Evolutionary conservation across 2,888 invertebrate species (phyloP), one percentile per base, ranked within the genome.

Genomic region (Drosophila hamatofila): DNA sequence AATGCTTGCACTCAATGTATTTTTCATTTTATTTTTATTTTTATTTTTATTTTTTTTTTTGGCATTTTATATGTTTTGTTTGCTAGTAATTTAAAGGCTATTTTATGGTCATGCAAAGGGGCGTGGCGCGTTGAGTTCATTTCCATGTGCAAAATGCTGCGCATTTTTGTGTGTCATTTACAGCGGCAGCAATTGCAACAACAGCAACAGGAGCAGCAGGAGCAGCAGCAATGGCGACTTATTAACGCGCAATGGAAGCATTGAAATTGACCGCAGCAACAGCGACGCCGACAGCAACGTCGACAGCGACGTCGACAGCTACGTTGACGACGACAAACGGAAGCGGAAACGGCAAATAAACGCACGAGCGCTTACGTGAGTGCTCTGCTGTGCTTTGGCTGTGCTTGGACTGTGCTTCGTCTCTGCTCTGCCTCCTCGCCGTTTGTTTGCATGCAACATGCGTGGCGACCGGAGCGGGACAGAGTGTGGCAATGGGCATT

Each of bases 271-370:
- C 86, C 83, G 58, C 65, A 68, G 25, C 62, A 71, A 33, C 54
- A 61, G 25, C 44, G 56, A 33, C 23, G 25, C 39, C 7, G 7
- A 7, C 35, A 6, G 35, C 25, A 57, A 42, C 56, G 54, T 33
- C n/a, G 33, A 46, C 64, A 65, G 14, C 21, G 73, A 44, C 25
- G 44, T 2, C 9, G 12, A 16, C 21, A 21, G 1, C 21, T 21
- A 46, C 48, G 49, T 18, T 12, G 49, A 74, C 69, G 73, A 75
- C 78, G 80, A 75, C 88, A 85, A 83, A 78, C 85, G 89, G 89
- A 89, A 87, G 68, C 85, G 85, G 89, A 86, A 84, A 88, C 81
- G 86, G 81, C 88, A 86, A 89, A 86, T 89, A 88, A 83, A 89
- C 83, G 83, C 88, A 89, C 77, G 82, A 74, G 76, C 88, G 84